Base-by-base conservation (phyloP, 2,888 invertebrate species). In the Brenthis hecate region DNA sequence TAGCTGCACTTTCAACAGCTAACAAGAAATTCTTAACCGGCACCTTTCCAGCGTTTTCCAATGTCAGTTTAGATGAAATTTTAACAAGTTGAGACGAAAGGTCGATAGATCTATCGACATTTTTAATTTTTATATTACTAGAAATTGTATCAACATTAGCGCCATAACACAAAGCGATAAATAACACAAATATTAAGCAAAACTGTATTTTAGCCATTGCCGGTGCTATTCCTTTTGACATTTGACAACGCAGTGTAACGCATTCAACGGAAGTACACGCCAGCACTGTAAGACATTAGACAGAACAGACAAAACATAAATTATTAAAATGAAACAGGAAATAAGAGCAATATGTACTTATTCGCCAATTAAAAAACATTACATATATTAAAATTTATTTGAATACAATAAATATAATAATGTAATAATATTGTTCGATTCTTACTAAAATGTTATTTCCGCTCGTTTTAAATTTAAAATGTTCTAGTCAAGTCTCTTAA, bases 41-140 rank as follows among this genome's bases (percentile, higher is more conserved):
- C 73, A 94, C 93, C 82, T 96, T 96, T 65, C 97, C 96, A 77
- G 94, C 94, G 85, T 99, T 98, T 89, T 98, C 97, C 76, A 98
- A 84, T 75, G 96, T 96, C 80, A 99, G 94, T 89, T 96, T 96
- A 48, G 95, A 93, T 14, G 94, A 93, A 65, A 97, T 95, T 93
- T 97, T 98, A 3, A 97, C 97, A 70, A 99, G 94, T 88, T 99
- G 99, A 8, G 97, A 96, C 6, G 97, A 94, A 74, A 98, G 91
- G 89, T 99, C 98, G 77, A 99, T 95, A 62, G 95, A 95, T 82
- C 98, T 94, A 73, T 98, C 98, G 23, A 97, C 96, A 93, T 97
- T 97, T 86, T 95, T 96, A 72, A 96, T 93, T 71, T 94, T 92
- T 73, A 96, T 80, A 74, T 95, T 94, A 73, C 93, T 91, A 74